Base-by-base conservation (phyloP, 2,797 vertebrate species). In the Pipistrellus pipistrellus region DNA sequence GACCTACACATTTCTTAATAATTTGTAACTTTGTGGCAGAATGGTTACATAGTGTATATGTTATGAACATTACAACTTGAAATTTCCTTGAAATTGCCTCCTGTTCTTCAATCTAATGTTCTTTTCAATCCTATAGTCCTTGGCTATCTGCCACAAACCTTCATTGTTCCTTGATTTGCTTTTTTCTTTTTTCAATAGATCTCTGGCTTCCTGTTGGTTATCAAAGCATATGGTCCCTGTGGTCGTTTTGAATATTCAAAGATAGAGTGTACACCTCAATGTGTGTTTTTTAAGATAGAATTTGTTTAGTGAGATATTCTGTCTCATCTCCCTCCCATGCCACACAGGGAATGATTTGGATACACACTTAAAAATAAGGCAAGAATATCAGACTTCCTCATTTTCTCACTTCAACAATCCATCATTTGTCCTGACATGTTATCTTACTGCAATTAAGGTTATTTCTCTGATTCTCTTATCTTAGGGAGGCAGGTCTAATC, bases 371-470 rank as follows among this genome's bases (percentile, higher is more conserved):
- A 27, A 64, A 89, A 64, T 57, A 81, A 82, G 73, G 44, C 41
- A 95, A 85, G 59, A 94, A 90, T 48, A 59, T 77, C 46, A 30
- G 53, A 64, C 84, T 94, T 95, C 86, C 88, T 92, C 30, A 81
- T 92, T 85, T 95, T 93, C 81, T 85, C 21, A 48, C 81, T 64
- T 57, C 55, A 77, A 76, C 78, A 55, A 69, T 75, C 75, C 93
- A 13, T 94, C 66, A 93, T 93, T 95, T 95, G 88, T 91, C 73
- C 72, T 93, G 59, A 85, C 69, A 71, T 85, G 62, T 73, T 71
- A 53, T 87, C 38, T 6, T 68, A 14, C 84, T 86, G 18, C 44
- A 94, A 27, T 77, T 91, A 93, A 82, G 62, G 30, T 62, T 83
- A 46, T 51, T 82, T 90, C n/a, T 68, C 68, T 85, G 68, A 57